Conservation (phyloP, 2,888 invertebrate species). For the Yponomeuta malinellus region DNA sequence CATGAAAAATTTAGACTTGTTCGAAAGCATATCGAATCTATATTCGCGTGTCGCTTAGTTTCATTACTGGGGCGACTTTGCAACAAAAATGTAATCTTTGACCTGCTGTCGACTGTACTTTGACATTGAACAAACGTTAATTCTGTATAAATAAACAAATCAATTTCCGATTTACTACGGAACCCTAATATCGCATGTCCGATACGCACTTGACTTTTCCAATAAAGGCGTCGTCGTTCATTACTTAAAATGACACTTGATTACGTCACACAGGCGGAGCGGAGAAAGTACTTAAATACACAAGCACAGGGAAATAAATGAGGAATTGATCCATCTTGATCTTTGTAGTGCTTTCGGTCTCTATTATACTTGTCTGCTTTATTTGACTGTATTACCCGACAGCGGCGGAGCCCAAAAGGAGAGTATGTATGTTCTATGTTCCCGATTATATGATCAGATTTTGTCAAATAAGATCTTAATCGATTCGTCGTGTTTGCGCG, state of each 20-base stretch:
- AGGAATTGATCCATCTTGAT: slow-evolving; percentile 38
- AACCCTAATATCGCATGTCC: background rate
- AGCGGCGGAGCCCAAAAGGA: background rate
- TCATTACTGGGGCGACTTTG: too few species aligned
- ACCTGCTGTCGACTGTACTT: too few species aligned
- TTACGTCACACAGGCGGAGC: slow-evolving; percentile 20
- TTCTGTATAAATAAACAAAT: too few species aligned
- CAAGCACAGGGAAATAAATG: slow-evolving; percentile 26
- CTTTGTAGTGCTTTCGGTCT: background rate
- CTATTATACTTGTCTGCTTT: background rate
- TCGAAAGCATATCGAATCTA: too few species aligned
- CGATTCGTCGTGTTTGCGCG: too few species aligned
- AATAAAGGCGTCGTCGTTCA: background rate
- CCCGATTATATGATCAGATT: too few species aligned
- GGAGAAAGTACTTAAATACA: slow-evolving; percentile 31
- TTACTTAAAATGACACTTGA: slow-evolving; percentile 8
- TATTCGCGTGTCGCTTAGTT: too few species aligned
- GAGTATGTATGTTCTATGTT: too few species aligned
- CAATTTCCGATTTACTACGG: background rate
- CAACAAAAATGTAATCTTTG: too few species aligned
- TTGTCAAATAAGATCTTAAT: too few species aligned
- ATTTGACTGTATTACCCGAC: background rate
- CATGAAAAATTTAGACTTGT: too few species aligned
- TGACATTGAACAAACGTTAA: too few species aligned
- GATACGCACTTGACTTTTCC: background rate